phyloP scores from a whole-genome alignment of 2,888 invertebrate genomes.

The Hypsopygia costalis region DNA sequence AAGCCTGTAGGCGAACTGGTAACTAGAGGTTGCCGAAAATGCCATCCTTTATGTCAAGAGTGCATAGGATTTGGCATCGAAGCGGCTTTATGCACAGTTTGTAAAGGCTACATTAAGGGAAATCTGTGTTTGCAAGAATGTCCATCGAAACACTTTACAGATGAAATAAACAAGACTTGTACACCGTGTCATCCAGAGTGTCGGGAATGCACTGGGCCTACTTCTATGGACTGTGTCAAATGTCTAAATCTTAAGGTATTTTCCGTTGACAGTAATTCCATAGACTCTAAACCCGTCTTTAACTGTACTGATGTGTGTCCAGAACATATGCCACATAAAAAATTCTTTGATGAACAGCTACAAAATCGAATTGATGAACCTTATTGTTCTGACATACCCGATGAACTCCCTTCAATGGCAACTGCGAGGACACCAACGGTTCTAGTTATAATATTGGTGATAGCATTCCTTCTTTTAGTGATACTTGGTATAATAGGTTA shows the following conservation, averaged over 20 bases:
- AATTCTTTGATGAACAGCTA: slow-evolving; percentile 84
- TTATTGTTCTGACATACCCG: slow-evolving; percentile 85
- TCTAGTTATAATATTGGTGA: slow-evolving; percentile 77
- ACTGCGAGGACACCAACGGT: slow-evolving; percentile 62
- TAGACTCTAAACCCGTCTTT: slow-evolving; percentile 84
- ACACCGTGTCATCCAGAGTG: slow-evolving; percentile 90
- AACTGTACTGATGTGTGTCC: slow-evolving; percentile 94
- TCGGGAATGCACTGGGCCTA: slow-evolving; percentile 90
- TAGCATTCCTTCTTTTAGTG: slow-evolving; percentile 77
- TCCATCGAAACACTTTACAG: slow-evolving; percentile 91
- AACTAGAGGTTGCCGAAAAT: slow-evolving; percentile 93
- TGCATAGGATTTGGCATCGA: slow-evolving; percentile 95
- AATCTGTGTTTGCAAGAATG: slow-evolving; percentile 96
- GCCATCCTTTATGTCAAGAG: slow-evolving; percentile 93
- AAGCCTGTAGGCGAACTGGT: slow-evolving; percentile 91
- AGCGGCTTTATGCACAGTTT: slow-evolving; percentile 91
- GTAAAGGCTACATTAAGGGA: slow-evolving; percentile 90
- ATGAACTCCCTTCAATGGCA: slow-evolving; percentile 49
- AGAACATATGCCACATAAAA: slow-evolving; percentile 86
- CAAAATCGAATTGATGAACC: slow-evolving; percentile 85
- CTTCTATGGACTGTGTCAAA: slow-evolving; percentile 86
- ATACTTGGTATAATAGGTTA: slow-evolving; percentile 81
- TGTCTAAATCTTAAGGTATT: slow-evolving; percentile 90
- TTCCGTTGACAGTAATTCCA: slow-evolving; percentile 60
- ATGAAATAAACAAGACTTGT: slow-evolving; percentile 86